phyloP scores from a whole-genome alignment of 2,888 invertebrate genomes.

The Drosophila lutescens region DNA sequence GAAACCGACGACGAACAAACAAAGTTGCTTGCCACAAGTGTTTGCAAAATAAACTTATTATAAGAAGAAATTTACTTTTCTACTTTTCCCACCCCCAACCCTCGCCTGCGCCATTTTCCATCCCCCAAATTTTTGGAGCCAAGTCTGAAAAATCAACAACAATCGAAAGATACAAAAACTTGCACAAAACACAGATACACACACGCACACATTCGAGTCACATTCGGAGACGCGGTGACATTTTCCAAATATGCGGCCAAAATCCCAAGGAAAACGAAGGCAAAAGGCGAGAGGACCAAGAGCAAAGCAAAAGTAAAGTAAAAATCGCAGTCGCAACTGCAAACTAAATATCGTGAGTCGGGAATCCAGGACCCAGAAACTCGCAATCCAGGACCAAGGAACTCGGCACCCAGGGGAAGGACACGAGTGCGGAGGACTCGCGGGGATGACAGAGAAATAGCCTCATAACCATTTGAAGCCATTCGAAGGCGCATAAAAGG shows the following conservation, averaged over 20 bases:
- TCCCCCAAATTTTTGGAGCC: constrained; percentile 53
- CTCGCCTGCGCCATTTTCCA: constrained; percentile 5
- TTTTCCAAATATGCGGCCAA: constrained; percentile 63
- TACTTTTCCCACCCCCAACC: constrained; percentile 12
- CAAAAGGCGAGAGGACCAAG: constrained; percentile 30
- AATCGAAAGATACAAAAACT: constrained; percentile 77
- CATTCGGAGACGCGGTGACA: constrained; percentile 70
- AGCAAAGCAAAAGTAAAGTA: constrained; percentile 67
- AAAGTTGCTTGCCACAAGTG: constrained; percentile 81
- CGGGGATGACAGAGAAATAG: constrained; percentile 71
- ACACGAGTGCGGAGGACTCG: constrained; percentile 42
- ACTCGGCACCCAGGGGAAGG: constrained; percentile 39
- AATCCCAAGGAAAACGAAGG: constrained; percentile 38
- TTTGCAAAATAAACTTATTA: constrained; percentile 81
- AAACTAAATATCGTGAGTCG: constrained; percentile 72
- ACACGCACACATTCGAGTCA: constrained; percentile 30
- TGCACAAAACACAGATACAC: constrained; percentile 60
- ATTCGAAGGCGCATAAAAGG: constrained; percentile 85
- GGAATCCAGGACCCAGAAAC: constrained; percentile 17
- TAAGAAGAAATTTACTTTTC: constrained; percentile 78
- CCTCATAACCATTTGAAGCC: constrained; percentile 84
- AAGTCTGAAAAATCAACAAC: constrained; percentile 80
- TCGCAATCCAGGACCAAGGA: constrained; percentile 3
- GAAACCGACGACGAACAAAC: constrained; percentile 70
- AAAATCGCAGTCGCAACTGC: constrained; percentile 79